Percentiles rank a stretch among this genome's conserved stretches.
Evolutionary conservation across 1,140 invertebrate species (phyloP).

Genomic region (Lethocerus indicus): DNA sequence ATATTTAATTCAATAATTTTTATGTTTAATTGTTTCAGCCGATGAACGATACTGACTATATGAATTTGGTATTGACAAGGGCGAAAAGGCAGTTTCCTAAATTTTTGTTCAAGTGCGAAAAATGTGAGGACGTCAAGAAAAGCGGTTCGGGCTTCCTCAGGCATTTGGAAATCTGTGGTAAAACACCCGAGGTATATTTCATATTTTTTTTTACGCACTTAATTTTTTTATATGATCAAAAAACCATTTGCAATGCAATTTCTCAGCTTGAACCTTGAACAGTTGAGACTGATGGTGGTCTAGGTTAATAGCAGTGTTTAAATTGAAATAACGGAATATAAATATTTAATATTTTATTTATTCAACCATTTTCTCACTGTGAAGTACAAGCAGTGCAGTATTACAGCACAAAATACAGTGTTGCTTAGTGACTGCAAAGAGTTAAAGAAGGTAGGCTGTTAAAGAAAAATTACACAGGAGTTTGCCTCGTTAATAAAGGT

Average conservation of each 20-base stretch:
- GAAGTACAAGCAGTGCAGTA: too few species aligned
- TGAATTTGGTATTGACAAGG: conserved; percentile 3
- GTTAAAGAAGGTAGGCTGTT: too few species aligned
- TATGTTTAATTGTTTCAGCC: conserved; percentile 5
- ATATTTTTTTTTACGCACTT: conserved; percentile 7
- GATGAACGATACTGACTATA: neutral
- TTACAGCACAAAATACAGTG: too few species aligned
- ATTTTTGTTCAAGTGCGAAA: conserved; percentile 27
- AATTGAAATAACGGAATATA: neutral
- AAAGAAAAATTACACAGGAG: too few species aligned
- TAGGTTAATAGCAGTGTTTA: neutral
- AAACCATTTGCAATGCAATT: too few species aligned
- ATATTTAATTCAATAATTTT: neutral
- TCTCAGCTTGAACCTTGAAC: too few species aligned
- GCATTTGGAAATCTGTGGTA: conserved; percentile 40
- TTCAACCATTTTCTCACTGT: neutral
- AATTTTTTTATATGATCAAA: conserved; percentile 6
- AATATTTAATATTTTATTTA: neutral
- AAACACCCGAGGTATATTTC: conserved; percentile 30
- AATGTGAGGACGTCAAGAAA: conserved; percentile 30
- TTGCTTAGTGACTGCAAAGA: too few species aligned
- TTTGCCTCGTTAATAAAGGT: too few species aligned
- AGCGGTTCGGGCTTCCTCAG: conserved; percentile 41
- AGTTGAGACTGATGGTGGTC: too few species aligned
- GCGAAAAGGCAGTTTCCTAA: conserved; percentile 18